Evolutionary conservation across 2,888 invertebrate species (phyloP).

Genomic region (Cantharis nigra): DNA sequence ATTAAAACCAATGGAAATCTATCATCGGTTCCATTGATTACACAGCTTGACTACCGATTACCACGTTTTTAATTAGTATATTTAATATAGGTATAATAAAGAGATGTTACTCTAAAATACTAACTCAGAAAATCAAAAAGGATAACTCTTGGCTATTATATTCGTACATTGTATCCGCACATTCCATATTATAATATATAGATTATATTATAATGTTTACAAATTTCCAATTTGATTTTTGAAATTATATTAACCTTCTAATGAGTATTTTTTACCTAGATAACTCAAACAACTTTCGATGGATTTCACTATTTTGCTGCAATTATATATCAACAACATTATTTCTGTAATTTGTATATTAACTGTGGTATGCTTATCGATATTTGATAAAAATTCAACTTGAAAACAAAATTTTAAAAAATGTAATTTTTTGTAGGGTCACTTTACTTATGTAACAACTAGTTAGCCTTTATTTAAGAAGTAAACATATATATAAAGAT

Average conservation of each 20-base stretch:
- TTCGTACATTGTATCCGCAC: neutral
- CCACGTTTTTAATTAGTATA: too few relatives aligned
- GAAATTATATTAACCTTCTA: neutral
- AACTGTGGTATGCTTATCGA: neutral
- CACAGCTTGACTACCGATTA: too few relatives aligned
- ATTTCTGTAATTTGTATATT: neutral
- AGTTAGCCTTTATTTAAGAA: neutral
- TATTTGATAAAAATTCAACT: neutral
- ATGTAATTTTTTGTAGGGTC: neutral
- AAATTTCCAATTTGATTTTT: neutral
- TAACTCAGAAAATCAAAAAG: neutral
- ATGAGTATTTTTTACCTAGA: neutral
- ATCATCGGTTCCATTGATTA: too few relatives aligned
- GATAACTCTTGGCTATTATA: too few relatives aligned
- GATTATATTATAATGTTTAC: neutral
- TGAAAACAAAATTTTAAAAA: neutral
- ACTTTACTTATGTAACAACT: neutral
- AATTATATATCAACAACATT: neutral
- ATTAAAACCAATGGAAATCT: neutral
- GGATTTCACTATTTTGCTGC: neutral
- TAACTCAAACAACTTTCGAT: neutral
- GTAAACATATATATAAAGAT: neutral
- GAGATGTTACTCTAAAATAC: too few relatives aligned
- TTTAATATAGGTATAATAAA: too few relatives aligned
- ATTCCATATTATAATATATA: neutral